Conservation (phyloP, 2,888 invertebrate species). For the Tridacna crocea region DNA sequence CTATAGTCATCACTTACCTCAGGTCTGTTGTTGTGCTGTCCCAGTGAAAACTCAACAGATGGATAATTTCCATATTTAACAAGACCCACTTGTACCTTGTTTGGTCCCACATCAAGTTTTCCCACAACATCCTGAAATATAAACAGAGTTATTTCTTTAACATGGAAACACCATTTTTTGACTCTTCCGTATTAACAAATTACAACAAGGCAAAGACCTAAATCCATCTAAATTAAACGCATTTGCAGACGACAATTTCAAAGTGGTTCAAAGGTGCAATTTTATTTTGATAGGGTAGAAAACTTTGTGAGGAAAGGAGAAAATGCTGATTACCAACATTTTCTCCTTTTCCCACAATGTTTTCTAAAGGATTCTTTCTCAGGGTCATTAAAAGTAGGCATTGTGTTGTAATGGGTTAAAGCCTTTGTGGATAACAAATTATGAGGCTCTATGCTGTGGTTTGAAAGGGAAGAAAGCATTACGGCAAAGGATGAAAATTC, state of each 20-base stretch:
- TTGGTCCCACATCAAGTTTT: conserved; percentile 62
- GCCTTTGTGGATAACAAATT: too few relatives aligned
- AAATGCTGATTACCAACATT: background rate
- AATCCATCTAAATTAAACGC: too few relatives aligned
- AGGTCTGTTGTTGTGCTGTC: conserved; percentile 57
- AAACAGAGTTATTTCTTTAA: too few relatives aligned
- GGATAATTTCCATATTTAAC: conserved; percentile 70
- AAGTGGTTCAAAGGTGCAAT: too few relatives aligned
- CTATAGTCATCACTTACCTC: conserved; percentile 39
- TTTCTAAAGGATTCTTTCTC: background rate
- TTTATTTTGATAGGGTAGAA: background rate
- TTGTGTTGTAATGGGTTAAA: too few relatives aligned
- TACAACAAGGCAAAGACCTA: too few relatives aligned
- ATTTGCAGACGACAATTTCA: too few relatives aligned
- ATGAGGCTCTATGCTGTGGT: too few relatives aligned
- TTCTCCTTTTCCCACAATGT: background rate
- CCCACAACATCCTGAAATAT: conserved; percentile 53
- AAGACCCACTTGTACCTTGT: conserved; percentile 69
- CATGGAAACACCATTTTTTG: too few relatives aligned
- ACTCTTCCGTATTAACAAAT: too few relatives aligned
- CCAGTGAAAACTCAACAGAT: conserved; percentile 62
- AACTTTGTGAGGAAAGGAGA: background rate
- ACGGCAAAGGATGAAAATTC: too few relatives aligned
- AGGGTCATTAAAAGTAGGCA: background rate
- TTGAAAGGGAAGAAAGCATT: too few relatives aligned